Base-by-base conservation (phyloP, 2,888 invertebrate genomes). In the Glyphotaelius pellucidus region DNA sequence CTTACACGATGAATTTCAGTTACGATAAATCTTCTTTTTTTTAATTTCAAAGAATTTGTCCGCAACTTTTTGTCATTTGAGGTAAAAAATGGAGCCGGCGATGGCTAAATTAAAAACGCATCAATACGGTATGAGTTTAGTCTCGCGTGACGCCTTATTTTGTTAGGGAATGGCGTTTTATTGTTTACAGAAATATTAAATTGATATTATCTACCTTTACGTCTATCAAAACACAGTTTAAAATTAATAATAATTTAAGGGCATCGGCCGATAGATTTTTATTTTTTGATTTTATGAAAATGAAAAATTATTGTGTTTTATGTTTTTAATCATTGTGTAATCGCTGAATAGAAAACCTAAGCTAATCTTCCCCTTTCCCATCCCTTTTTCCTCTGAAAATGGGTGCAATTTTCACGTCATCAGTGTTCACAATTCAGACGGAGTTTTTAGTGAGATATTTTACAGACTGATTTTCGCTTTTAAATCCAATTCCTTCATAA, bases 51-150 rank as follows among this genome's bases (percentile, higher is more conserved):
- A 25, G n/a, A 67, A 9, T n/a, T 67, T 67, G 67, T 67, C 67
- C 25, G 67, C 25, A 25, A 67, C 67, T 67, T 67, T 67, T 67
- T 67, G 67, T 67, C 67, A 67, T 67, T 67, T 67, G 67, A 9
- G 25, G 7, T 67, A 35, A 83, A 83, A 83, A 83, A 83, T 83
- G 12, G 2, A 32, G 32, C 81, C 81, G 88, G 79, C 91, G 85
- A 92, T 25, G 67, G 67, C 67, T 93, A 91, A 93, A 93, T 93
- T 93, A 93, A 92, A 93, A 92, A 91, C 90, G 32, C 93, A 93
- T 93, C 92, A 93, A 90, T 92, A 90, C 90, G 19, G 84, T 35
- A 87, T 80, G 47, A 85, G 79, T 47, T 42, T 92, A 91, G 91
- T 91, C 90, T 90, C 85, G 89, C 93, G 87, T 91, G 92, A 91